These are phyloP conservation scores for Litoditis marina DNA, from an alignment of 2,888 invertebrate genomes.

Conservation along the genomic window DNA sequence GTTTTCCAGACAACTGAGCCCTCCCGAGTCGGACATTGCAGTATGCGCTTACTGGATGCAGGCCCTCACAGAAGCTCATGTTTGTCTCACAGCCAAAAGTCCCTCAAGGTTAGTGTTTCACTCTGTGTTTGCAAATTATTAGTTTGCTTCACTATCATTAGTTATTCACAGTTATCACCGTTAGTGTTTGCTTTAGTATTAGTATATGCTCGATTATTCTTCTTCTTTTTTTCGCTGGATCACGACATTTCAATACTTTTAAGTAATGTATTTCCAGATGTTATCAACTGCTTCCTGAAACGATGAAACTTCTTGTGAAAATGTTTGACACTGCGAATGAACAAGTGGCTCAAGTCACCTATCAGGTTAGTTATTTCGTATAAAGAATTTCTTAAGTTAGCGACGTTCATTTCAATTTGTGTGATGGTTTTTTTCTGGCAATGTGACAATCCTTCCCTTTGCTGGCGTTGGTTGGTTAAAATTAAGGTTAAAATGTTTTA, in stretches of 20 bases:
- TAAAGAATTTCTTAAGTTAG: neutral
- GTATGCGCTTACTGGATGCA: slow-evolving; percentile 58
- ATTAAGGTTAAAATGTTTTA: no score
- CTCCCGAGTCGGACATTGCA: slow-evolving; percentile 43
- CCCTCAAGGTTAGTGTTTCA: slow-evolving; percentile 25
- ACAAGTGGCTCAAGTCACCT: slow-evolving; percentile 41
- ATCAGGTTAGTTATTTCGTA: slow-evolving; percentile 19
- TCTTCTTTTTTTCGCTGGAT: neutral
- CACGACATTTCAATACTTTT: neutral
- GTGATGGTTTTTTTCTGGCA: no score
- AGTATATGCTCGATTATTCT: no score
- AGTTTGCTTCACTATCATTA: no score
- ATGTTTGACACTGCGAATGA: slow-evolving; percentile 46
- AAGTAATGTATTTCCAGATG: slow-evolving; percentile 8
- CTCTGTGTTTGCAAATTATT: neutral
- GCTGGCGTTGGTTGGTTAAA: no score
- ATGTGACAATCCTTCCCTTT: no score
- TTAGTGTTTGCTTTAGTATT: no score
- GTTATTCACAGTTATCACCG: no score
- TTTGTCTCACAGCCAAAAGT: slow-evolving; percentile 49
- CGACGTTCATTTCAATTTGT: no score
- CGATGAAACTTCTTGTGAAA: slow-evolving; percentile 41
- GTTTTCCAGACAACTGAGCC: slow-evolving; percentile 29
- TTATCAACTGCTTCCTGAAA: slow-evolving; percentile 35
- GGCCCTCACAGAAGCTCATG: slow-evolving; percentile 51